Evolutionary conservation across 92 coral and sea anemone species (phyloP), one percentile per base, ranked within the genome.

Genomic region (Porites cylindrica): DNA sequence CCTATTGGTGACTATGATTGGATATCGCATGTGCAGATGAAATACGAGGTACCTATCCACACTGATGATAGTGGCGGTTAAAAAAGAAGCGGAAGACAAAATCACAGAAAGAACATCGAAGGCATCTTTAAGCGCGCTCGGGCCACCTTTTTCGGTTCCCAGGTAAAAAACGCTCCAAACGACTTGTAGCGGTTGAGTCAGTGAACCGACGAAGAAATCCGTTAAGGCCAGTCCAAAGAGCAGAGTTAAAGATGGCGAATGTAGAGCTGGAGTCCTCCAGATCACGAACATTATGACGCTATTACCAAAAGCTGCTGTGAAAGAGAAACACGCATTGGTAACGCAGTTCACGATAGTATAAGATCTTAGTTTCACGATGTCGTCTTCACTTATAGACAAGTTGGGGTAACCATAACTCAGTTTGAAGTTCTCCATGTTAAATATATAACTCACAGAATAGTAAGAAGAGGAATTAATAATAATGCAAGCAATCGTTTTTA

Each of bases 171-270:
- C 16, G 51, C 18, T 4, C 0, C 20, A 76, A 66, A 82, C 83
- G 23, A 85, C 83, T 1, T 52, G 59, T 19, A 85, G n/a, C 7
- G 89, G 89, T 38, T 85, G 89, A 76, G 68, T 58, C 10, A 78
- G n/a, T 18, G 59, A 3, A 54, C 89, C 89, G 1, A 85, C 83
- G 16, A 65, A 59, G 17, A 85, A 78, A 23, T 85, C 89, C 2
- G 89, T 76, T 43, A 85, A 58, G 6, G 89, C 89, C 4, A 85
- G 83, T 9, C 89, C 77, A 20, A 85, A 76, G 29, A 85, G 68
- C 52, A 85, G 23, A 16, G 78, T 69, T 61, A 76, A 17, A 21
- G 89, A 85, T n/a, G 89, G 89, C 68, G 77, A 76, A 69, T 85
- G 89, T 8, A 85, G 21, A 4, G 89, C 6, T n/a, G 77, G 89